A percentile compares a stretch with the other conserved stretches of the same genome.
phyloP scores from a whole-genome alignment of 1,140 invertebrate species.

The Parasteatoda tepidariorum region DNA sequence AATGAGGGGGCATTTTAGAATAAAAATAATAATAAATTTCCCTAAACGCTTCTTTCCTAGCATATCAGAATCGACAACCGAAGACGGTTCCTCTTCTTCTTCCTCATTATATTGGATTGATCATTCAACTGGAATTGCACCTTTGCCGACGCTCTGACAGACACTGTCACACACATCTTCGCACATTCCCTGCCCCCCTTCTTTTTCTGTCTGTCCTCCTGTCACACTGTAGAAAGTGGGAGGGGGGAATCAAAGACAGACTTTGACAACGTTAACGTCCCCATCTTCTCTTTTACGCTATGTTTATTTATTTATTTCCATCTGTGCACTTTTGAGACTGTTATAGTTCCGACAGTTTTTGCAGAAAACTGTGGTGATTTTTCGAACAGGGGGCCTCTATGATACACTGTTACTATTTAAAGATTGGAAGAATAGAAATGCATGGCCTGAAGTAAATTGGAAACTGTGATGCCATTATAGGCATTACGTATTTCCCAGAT shows the following conservation, averaged over 20 bases:
- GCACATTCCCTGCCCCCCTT: not conserved
- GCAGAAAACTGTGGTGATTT: not conserved
- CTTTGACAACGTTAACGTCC: not conserved
- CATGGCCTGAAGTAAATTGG: no score
- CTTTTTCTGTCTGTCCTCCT: constrained; percentile 26
- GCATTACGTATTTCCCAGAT: no score
- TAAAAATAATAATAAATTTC: no score
- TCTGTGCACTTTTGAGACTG: constrained; percentile 3
- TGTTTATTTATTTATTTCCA: constrained; percentile 14
- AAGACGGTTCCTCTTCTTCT: not conserved
- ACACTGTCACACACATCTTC: constrained; percentile 31
- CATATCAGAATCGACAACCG: not conserved
- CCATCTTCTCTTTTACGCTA: not conserved
- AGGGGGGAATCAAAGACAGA: not conserved
- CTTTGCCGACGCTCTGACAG: constrained; percentile 30
- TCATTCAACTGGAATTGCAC: constrained; percentile 11
- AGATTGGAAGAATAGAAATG: no score
- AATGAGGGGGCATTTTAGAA: not conserved
- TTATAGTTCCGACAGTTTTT: constrained; percentile 6
- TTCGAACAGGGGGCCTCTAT: not conserved
- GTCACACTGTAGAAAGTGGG: not conserved
- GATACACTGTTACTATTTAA: no score
- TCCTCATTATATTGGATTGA: constrained; percentile 51
- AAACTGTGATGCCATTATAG: no score
- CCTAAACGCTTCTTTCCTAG: not conserved